Evolutionary conservation across 2,797 vertebrate genomes (phyloP).

Genomic region (Sitta carolinensis): DNA sequence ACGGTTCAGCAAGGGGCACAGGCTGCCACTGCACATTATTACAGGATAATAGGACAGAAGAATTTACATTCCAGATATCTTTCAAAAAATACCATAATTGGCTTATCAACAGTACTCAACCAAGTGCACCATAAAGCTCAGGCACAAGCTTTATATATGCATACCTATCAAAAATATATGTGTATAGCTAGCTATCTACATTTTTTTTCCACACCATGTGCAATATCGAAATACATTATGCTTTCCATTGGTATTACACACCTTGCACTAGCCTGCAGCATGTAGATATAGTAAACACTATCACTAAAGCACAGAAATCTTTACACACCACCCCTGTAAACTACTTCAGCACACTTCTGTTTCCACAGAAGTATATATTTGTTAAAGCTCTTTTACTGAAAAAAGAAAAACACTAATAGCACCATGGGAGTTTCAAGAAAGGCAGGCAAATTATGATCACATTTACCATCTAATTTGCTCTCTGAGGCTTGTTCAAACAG

Average conservation of each 20-base stretch:
- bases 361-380: slow-evolving; percentile 29
- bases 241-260: slow-evolving; percentile 37
- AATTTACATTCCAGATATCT: slow-evolving; percentile 44
- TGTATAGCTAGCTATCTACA: not conserved
- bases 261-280: slow-evolving; percentile 9
- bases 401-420: slow-evolving; percentile 41
- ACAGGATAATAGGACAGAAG: slow-evolving; percentile 42
- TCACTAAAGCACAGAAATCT: not conserved
- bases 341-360: not conserved
- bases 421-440: slow-evolving; percentile 58
- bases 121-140: slow-evolving; percentile 49
- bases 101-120: slow-evolving; percentile 65
- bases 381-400: slow-evolving; percentile 43
- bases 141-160: not conserved
- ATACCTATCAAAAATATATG: not conserved
- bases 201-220: not conserved
- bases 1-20: slow-evolving; percentile 17
- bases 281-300: not conserved
- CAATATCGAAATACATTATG: slow-evolving; percentile 26
- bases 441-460: slow-evolving; percentile 69
- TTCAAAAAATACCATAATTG: slow-evolving; percentile 63
- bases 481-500: slow-evolving; percentile 67
- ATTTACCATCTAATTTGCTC: slow-evolving; percentile 69
- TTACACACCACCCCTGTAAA: not conserved
- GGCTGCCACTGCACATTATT: slow-evolving; percentile 33